Evolutionary conservation across 2,888 invertebrate species (phyloP), one percentile per base, ranked within the genome.

Genomic region (Mycogona germanica): DNA sequence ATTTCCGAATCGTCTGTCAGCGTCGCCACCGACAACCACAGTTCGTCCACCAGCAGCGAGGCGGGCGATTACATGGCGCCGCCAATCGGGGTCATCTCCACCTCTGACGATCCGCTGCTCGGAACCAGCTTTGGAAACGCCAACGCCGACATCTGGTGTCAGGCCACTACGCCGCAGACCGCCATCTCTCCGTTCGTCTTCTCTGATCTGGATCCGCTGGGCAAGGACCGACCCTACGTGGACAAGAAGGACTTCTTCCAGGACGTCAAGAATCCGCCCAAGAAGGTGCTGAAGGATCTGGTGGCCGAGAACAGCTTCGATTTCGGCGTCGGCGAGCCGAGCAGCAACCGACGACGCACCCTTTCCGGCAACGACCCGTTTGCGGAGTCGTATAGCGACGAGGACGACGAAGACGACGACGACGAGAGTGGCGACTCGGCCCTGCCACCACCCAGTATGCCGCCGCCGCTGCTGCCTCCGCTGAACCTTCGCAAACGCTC

Each of bases 191-290:
- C 48, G 2, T 25, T 88, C 75, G 86, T 91, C 64, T 92, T 92
- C 76, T 88, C 87, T 61, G 91, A 92, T 70, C 76, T 92, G 72
- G 91, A 92, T 77, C 92, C 92, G 58, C 76, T 91, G 68, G 91
- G 91, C 67, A 80, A 85, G 72, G 86, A 83, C 73, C 86, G 85
- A 73, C 91, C 91, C 59, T 92, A 89, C 75, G 81, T 91, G 67
- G 91, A 92, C 77, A 88, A 88, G 75, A 91, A 91, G 77, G 87
- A 88, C 74, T 92, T 92, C 77, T 92, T 92, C 77, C 87, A 89
- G 76, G 88, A 91, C 72, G 78, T 91, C 67, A 91, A 91, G 76
- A 89, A 91, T 73, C 91, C 91, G 63, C 88, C 89, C 64, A 88
- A 89, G 75, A 88, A 87, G 74, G 84, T 86, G 59, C 78, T 91